Evolutionary conservation across 2,888 invertebrate genomes (phyloP).

Genomic region (Agrotis segetum): DNA sequence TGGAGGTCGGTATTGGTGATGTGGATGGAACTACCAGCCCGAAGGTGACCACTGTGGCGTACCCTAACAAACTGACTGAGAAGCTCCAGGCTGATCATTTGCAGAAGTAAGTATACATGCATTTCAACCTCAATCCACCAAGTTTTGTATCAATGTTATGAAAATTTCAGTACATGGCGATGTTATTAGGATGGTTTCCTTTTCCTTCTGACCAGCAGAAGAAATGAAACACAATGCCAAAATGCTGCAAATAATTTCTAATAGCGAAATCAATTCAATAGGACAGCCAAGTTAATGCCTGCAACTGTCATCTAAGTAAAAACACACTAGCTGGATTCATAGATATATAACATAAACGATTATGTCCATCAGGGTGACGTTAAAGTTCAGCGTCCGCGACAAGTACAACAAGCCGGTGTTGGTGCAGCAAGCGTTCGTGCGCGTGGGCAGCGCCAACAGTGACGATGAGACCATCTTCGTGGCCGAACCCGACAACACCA

Average conservation of each 20-base stretch:
- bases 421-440: conserved; percentile 97
- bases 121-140: too few relatives aligned
- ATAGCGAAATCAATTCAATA: neutral
- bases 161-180: neutral
- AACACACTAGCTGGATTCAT: neutral
- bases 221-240: too few relatives aligned
- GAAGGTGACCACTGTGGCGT: conserved; percentile 93
- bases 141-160: neutral
- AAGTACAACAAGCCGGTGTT: conserved; percentile 93
- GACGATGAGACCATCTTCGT: conserved; percentile 98
- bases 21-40: conserved; percentile 97
- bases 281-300: neutral
- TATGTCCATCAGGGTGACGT: conserved; percentile 89
- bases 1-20: conserved; percentile 97
- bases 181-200: too few relatives aligned
- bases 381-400: conserved; percentile 95
- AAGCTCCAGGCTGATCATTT: conserved; percentile 96
- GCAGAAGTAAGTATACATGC: conserved; percentile 92
- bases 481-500: conserved; percentile 95
- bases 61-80: conserved; percentile 93
- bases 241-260: too few relatives aligned
- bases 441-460: conserved; percentile 92
- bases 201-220: too few relatives aligned
- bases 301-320: neutral
- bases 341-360: neutral